A percentile compares a stretch with the other conserved stretches of the same genome.
These are phyloP conservation scores for Caenorhabditis angaria DNA, from an alignment of 2,888 invertebrate species.

Conservation along the genomic window DNA sequence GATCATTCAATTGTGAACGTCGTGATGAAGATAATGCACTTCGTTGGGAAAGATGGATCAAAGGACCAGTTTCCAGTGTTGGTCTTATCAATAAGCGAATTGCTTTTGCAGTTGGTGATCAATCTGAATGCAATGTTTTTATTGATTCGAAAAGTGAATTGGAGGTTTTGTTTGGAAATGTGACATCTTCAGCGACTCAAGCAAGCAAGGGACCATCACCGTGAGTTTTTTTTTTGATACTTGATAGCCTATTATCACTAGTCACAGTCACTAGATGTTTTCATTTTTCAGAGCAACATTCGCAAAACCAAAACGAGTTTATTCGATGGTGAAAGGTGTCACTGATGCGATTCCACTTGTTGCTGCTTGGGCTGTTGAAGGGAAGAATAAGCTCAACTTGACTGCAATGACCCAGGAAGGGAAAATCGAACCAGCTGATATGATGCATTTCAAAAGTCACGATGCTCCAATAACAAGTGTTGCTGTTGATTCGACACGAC, in stretches of 20 bases:
- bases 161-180: constrained; percentile 27
- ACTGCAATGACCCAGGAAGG: constrained; percentile 29
- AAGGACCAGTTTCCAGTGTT: constrained; percentile 25
- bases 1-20: constrained; percentile 13
- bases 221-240: constrained; percentile 5
- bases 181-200: not conserved
- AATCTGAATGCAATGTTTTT: constrained; percentile 15
- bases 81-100: constrained; percentile 36
- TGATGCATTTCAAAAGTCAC: constrained; percentile 17
- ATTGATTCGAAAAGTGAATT: constrained; percentile 17
- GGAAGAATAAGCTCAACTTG: constrained; percentile 16
- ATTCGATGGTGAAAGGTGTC: constrained; percentile 25
- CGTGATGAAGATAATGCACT: constrained; percentile 34
- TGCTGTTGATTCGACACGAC: constrained; percentile 8
- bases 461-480: constrained; percentile 23
- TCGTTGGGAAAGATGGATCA: constrained; percentile 24
- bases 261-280: not conserved
- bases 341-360: constrained; percentile 25
- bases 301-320: constrained; percentile 17
- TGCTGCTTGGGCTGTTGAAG: constrained; percentile 21
- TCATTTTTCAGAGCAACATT: constrained; percentile 20
- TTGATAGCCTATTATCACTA: not conserved
- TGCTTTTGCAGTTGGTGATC: constrained; percentile 16
- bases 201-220: constrained; percentile 10
- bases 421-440: constrained; percentile 1